phyloP scores from a whole-genome alignment of 2,113 vertebrate genomes.

The Orthochromis indermauri region DNA sequence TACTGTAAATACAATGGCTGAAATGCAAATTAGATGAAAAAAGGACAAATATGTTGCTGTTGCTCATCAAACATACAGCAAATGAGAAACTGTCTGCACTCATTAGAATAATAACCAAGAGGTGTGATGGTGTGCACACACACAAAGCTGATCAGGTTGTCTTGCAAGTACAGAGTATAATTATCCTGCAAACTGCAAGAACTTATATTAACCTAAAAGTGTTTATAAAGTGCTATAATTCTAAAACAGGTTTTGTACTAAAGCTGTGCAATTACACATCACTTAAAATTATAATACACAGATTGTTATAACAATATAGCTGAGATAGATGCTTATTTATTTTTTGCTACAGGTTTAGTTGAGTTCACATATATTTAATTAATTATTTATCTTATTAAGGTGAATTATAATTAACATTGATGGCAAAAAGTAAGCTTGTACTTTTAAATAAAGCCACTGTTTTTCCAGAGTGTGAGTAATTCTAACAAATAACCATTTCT shows the following conservation, averaged over 20 bases:
- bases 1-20: neutral
- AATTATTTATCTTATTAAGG: neutral
- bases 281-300: neutral
- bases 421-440: neutral
- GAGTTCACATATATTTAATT: neutral
- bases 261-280: neutral
- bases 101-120: neutral
- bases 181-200: neutral
- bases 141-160: neutral
- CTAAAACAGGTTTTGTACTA: neutral
- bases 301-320: neutral
- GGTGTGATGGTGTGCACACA: neutral
- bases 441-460: neutral
- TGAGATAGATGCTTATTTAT: neutral
- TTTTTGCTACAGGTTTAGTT: neutral
- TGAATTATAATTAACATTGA: neutral
- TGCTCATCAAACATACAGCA: neutral
- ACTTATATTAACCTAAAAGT: neutral
- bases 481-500: neutral
- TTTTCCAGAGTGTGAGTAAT: neutral
- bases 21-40: neutral
- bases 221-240: neutral
- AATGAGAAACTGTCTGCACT: neutral
- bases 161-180: neutral
- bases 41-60: neutral